Conservation (phyloP, 2,113 vertebrate genomes). For the Cisticola juncidis region DNA sequence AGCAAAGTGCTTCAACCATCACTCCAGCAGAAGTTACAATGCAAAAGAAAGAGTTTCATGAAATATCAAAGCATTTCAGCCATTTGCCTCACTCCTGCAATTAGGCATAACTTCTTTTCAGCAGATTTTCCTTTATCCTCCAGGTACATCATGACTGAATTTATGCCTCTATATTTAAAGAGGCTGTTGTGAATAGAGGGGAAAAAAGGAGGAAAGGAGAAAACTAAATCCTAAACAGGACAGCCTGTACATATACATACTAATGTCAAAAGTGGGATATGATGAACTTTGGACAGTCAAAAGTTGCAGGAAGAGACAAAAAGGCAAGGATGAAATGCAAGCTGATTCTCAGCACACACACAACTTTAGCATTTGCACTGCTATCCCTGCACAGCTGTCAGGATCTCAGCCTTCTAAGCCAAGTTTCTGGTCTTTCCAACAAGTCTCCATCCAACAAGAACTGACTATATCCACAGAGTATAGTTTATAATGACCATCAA, state of each 20-base stretch:
- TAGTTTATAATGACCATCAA: not conserved
- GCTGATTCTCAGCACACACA: not conserved
- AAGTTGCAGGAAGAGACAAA: not conserved
- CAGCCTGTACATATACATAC: not conserved
- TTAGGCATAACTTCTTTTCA: not conserved
- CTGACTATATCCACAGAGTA: not conserved
- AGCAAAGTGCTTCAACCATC: not conserved
- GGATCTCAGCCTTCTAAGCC: not conserved
- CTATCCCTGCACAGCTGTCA: not conserved
- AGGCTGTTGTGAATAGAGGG: not conserved
- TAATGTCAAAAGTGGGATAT: not conserved
- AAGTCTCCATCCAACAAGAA: not conserved
- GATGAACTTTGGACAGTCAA: not conserved
- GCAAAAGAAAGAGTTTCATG: not conserved
- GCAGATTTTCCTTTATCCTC: not conserved
- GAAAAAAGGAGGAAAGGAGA: not conserved
- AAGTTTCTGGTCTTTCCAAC: not conserved
- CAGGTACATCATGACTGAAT: not conserved
- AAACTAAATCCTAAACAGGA: not conserved
- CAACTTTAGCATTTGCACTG: accelerated
- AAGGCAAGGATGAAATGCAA: not conserved
- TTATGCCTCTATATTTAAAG: not conserved
- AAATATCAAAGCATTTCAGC: not conserved
- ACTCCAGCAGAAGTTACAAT: not conserved
- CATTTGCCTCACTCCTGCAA: not conserved